phyloP scores from a whole-genome alignment of 2,113 vertebrate species.

The Oryzias celebensis region DNA sequence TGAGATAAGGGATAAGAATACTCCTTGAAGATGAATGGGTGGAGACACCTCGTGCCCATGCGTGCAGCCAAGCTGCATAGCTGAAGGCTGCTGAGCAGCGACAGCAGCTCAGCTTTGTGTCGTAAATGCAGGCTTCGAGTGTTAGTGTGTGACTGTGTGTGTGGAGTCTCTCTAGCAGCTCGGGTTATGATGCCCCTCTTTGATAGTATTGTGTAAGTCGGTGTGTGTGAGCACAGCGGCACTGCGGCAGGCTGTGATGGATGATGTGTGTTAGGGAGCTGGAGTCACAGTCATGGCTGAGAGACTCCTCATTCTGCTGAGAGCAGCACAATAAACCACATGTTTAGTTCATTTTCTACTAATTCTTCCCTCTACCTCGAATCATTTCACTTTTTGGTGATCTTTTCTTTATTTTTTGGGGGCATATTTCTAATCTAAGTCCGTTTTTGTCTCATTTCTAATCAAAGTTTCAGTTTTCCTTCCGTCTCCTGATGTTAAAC shows the following conservation, averaged over 20 bases:
- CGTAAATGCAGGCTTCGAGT: conserved; percentile 5
- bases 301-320: conserved; percentile 76
- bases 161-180: conserved; percentile 42
- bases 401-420: too few relatives aligned
- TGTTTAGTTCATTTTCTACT: conserved; percentile 7
- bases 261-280: conserved; percentile 72
- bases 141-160: conserved; percentile 14
- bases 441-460: too few relatives aligned
- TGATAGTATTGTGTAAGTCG: conserved; percentile 39
- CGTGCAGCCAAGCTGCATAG: conserved; percentile 16
- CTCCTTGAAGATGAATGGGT: conserved; percentile 44
- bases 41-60: conserved; percentile 8
- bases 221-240: conserved; percentile 56
- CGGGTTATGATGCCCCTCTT: conserved; percentile 48
- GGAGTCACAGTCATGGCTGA: conserved; percentile 79
- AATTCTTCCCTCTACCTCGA: neutral
- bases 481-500: too few relatives aligned
- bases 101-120: conserved; percentile 19
- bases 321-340: conserved; percentile 66
- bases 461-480: too few relatives aligned
- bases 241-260: conserved; percentile 79
- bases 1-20: conserved; percentile 56
- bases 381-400: neutral
- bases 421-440: too few relatives aligned
- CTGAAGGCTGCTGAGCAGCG: conserved; percentile 13